These are phyloP conservation scores for Pollenia amentaria DNA, from an alignment of 2,888 invertebrate genomes.

Conservation along the genomic window DNA sequence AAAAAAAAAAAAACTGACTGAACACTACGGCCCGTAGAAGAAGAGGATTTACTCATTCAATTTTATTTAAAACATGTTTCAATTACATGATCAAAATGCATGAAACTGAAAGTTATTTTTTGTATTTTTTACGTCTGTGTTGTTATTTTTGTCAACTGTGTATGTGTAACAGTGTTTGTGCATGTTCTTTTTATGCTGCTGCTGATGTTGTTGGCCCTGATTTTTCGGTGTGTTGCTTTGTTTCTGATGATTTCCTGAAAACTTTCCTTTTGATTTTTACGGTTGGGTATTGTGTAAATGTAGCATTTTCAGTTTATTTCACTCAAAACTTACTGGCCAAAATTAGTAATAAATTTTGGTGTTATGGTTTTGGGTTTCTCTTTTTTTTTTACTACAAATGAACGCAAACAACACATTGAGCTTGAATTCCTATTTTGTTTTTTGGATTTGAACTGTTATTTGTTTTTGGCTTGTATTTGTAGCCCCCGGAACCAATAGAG, in stretches of 20 bases:
- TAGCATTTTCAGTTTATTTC: no score
- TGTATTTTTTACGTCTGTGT: constrained; percentile 1
- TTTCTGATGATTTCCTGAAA: constrained; percentile 28
- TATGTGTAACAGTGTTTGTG: neutral
- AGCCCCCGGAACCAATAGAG: no score
- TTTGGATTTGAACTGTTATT: no score
- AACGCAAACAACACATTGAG: no score
- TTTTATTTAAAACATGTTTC: constrained; percentile 40
- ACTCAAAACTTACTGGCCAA: no score
- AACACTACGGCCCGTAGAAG: neutral
- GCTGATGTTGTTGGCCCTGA: constrained; percentile 23
- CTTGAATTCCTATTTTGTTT: no score
- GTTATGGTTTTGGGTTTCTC: no score
- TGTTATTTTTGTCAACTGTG: constrained; percentile 11
- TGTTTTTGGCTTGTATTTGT: neutral
- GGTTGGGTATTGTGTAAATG: neutral
- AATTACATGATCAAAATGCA: constrained; percentile 43
- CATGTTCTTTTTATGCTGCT: neutral
- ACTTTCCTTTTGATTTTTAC: constrained; percentile 1
- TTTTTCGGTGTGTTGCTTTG: constrained; percentile 35
- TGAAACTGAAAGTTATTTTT: constrained; percentile 33
- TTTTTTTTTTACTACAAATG: no score
- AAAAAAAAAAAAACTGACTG: neutral
- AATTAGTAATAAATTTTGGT: no score
- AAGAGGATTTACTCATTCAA: neutral